A percentile compares a stretch with the other conserved stretches of the same genome.
Evolutionary conservation across 2,888 invertebrate genomes (phyloP).

Genomic region (Xestoiulus laeticollis): DNA sequence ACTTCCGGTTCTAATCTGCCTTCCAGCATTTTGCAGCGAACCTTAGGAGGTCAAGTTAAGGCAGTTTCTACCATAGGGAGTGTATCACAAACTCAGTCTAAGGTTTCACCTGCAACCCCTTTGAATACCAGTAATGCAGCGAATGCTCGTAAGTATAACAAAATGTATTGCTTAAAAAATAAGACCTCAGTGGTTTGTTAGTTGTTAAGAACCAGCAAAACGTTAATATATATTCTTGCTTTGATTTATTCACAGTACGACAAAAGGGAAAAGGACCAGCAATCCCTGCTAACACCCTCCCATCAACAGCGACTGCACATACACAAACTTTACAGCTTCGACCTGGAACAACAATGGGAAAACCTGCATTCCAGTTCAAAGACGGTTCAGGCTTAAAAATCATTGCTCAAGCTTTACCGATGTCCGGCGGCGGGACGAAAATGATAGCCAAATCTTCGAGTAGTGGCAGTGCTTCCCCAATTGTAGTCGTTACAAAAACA

Average conservation of each 20-base stretch:
- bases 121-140: not conserved
- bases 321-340: constrained; percentile 51
- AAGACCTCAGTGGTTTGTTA: too few relatives aligned
- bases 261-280: constrained; percentile 51
- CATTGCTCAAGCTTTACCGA: constrained; percentile 54
- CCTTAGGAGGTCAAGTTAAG: constrained; percentile 54
- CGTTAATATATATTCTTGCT: too few relatives aligned
- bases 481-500: constrained; percentile 55
- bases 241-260: not conserved
- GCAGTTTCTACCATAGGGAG: constrained; percentile 53
- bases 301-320: constrained; percentile 14
- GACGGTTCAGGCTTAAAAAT: constrained; percentile 52
- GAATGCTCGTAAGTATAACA: not conserved
- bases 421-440: constrained; percentile 51
- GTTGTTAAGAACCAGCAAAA: not conserved
- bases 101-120: not conserved
- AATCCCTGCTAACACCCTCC: constrained; percentile 44
- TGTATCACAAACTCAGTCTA: constrained; percentile 49
- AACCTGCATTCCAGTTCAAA: constrained; percentile 18
- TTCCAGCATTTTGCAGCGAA: constrained; percentile 55
- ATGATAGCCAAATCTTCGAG: constrained; percentile 52
- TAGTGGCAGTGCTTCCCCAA: constrained; percentile 30
- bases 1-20: constrained; percentile 51
- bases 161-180: too few relatives aligned
- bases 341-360: constrained; percentile 24